Base-by-base conservation (phyloP, 1,140 invertebrate genomes). In the Diachasmimorpha longicaudata region DNA sequence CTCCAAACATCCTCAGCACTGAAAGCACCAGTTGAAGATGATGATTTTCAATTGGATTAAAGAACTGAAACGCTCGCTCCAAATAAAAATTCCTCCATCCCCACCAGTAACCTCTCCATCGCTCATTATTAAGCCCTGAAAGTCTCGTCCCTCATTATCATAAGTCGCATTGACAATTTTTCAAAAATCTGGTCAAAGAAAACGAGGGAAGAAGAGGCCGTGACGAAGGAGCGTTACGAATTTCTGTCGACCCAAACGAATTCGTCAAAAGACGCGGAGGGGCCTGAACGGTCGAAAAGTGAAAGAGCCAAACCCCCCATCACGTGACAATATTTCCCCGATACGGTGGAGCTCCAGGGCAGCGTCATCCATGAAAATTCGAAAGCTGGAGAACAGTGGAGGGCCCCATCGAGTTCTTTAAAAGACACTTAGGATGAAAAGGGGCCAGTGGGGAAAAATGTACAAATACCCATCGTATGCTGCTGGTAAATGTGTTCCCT, bases 211-310 rank as follows among this genome's bases (percentile, higher is more conserved):
- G 67, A 73, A 72, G 63, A 74, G 69, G 70, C 77, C 72, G 73
- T 79, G 77, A 78, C 79, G 81, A 85, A 86, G 80, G 81, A 82
- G 83, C 85, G 82, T 84, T 69, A 79, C 82, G 77, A 87, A 86
- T 86, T 81, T 78, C 74, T 82, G 82, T 85, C 82, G 79, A 87
- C 82, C 83, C 81, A 82, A 86, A 84, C 85, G 84, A 86, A 87
- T 85, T 77, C 78, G 79, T 84, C 78, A 83, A 85, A 71, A 83
- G 75, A 77, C n/a, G 70, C 72, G 76, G 48, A 73, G 37, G 37
- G 63, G 72, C 46, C 36, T 42, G 55, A 78, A 80, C 78, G 81
- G 78, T 76, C 63, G 77, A 48, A 55, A 44, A 75, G 75, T 74
- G 58, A 63, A 63, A 74, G 72, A 74, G 42, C 55, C 55, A n/a